Evolutionary conservation across 1,140 invertebrate species (phyloP).

Genomic region (Atta texana): DNA sequence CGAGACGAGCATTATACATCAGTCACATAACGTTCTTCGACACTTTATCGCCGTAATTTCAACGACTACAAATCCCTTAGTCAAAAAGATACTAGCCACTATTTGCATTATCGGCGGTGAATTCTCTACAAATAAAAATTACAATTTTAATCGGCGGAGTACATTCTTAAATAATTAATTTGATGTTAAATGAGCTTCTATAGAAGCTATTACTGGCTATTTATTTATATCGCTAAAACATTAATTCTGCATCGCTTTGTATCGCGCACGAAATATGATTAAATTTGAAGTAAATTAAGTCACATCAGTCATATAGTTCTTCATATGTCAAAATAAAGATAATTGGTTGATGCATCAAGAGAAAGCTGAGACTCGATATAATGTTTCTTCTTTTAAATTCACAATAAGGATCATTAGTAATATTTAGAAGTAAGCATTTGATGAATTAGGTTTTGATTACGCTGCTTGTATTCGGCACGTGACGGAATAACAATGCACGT

Average conservation of each 20-base stretch:
- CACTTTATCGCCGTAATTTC: constrained; percentile 77
- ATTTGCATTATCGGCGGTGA: background rate
- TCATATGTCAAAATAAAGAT: background rate
- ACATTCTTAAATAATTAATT: constrained; percentile 17
- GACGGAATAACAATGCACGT: constrained; percentile 35
- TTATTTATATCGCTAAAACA: background rate
- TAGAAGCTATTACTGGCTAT: background rate
- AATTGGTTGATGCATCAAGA: background rate
- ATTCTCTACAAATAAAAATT: background rate
- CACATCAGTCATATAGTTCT: background rate
- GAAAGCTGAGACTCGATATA: background rate
- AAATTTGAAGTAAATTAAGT: background rate
- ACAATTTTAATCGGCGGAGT: background rate
- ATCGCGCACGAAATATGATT: background rate
- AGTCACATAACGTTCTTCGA: constrained; percentile 66
- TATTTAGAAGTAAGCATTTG: background rate
- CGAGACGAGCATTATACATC: constrained; percentile 74
- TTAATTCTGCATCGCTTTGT: background rate
- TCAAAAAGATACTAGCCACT: constrained; percentile 30
- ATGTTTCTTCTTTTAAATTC: background rate
- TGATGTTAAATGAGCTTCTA: background rate
- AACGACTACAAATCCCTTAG: constrained; percentile 59
- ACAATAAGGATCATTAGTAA: constrained; percentile 25
- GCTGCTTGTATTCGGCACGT: background rate
- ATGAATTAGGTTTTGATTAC: constrained; percentile 4